A percentile compares a stretch with the other conserved stretches of the same genome.
These are phyloP conservation scores for Poeciliopsis retropinna DNA, from an alignment of 2,113 vertebrate genomes.

Conservation along the genomic window DNA sequence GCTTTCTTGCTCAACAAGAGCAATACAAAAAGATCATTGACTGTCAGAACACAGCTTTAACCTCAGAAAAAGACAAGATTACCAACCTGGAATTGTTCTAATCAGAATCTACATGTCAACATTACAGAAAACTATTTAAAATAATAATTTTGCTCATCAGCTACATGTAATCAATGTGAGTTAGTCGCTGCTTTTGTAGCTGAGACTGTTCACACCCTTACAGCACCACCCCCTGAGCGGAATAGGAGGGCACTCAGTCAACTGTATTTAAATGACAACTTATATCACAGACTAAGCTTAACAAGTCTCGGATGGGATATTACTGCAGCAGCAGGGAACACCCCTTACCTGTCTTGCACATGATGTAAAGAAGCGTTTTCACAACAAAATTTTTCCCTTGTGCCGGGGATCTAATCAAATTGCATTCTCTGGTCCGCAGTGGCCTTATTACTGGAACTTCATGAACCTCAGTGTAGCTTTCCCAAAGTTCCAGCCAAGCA, in stretches of 20 bases:
- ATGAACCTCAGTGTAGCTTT: slow-evolving; percentile 12
- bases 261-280: slow-evolving; percentile 53
- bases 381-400: slow-evolving; percentile 16
- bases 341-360: not conserved
- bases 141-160: not conserved
- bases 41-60: too few species aligned
- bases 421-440: slow-evolving; percentile 34
- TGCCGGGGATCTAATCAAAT: slow-evolving; percentile 8
- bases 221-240: slow-evolving; percentile 36
- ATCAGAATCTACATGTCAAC: slow-evolving; percentile 25
- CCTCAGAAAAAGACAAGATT: not conserved
- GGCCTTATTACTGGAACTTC: slow-evolving; percentile 59
- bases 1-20: too few species aligned
- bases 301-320: slow-evolving; percentile 56
- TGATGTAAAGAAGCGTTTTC: slow-evolving; percentile 12
- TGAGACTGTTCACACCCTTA: slow-evolving; percentile 17
- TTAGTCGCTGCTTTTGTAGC: slow-evolving; percentile 11
- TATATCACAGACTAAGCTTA: slow-evolving; percentile 40
- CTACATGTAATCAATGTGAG: slow-evolving; percentile 14
- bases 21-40: too few species aligned
- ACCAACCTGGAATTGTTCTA: not conserved
- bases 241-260: slow-evolving; percentile 23
- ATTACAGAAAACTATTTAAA: not conserved
- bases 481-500: not conserved
- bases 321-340: slow-evolving; percentile 15